A percentile compares a stretch with the other conserved stretches of the same genome.
Evolutionary conservation across 2,888 invertebrate genomes (phyloP).

Genomic region (Eilema sororculum): DNA sequence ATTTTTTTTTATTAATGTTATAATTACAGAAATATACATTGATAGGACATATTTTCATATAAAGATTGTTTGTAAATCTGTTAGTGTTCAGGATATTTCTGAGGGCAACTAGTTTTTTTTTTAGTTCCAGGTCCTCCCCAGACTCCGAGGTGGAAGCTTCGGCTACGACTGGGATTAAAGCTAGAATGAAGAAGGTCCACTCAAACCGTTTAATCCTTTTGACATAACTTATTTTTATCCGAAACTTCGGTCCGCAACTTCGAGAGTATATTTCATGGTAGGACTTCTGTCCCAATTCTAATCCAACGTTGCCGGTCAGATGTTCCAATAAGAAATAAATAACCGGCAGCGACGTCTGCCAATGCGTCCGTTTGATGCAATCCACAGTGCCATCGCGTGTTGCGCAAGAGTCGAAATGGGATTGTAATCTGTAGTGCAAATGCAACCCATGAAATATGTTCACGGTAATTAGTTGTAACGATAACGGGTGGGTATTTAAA

Average conservation of each 20-base stretch:
- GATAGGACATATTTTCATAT: no score
- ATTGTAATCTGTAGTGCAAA: conserved; percentile 35
- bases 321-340: conserved; percentile 74
- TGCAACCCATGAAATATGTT: conserved; percentile 13
- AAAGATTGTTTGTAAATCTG: no score
- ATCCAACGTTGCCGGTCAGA: conserved; percentile 44
- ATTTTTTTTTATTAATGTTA: no score
- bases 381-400: conserved; percentile 37
- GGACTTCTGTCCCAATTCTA: conserved; percentile 43
- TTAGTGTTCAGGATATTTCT: no score
- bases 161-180: no score
- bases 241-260: not conserved
- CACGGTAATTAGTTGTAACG: not conserved
- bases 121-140: no score
- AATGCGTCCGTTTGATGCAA: conserved; percentile 69
- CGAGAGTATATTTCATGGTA: not conserved
- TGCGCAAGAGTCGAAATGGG: conserved; percentile 45
- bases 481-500: not conserved
- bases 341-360: conserved; percentile 67
- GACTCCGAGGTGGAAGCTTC: no score
- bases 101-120: no score
- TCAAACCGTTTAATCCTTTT: no score
- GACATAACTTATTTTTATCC: no score
- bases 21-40: no score
- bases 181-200: no score